Conservation (phyloP, 2,113 vertebrate species). For the Upupa epops region DNA sequence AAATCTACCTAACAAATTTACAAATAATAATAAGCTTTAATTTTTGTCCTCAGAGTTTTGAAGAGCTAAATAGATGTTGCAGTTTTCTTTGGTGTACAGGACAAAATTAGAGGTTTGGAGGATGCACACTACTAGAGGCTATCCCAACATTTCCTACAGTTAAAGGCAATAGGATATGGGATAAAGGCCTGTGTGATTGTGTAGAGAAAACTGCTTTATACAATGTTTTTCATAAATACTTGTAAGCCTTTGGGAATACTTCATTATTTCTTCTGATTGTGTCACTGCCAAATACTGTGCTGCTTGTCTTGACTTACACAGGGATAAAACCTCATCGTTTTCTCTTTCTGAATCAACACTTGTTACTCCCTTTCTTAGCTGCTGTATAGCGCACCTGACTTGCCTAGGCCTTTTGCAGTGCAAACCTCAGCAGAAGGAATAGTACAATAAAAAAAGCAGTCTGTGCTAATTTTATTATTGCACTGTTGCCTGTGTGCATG, state of each 20-base stretch:
- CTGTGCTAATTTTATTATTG: neutral
- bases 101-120: neutral
- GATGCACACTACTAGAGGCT: neutral
- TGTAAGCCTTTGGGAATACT: neutral
- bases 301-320: neutral
- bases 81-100: neutral
- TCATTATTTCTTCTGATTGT: neutral
- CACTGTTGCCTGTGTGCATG: fast-evolving
- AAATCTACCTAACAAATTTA: neutral
- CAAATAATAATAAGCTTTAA: neutral
- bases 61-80: neutral
- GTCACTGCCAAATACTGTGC: neutral
- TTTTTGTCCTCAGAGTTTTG: neutral
- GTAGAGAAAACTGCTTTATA: neutral
- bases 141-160: neutral
- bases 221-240: neutral
- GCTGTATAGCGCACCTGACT: neutral
- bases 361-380: neutral
- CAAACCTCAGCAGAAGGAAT: neutral
- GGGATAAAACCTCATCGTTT: neutral
- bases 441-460: neutral
- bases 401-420: neutral
- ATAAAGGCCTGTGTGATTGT: neutral
- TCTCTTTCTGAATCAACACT: neutral
- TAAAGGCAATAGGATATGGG: neutral